These are phyloP conservation scores for Sebastes fasciatus DNA, from an alignment of 2,113 vertebrate genomes.

Conservation along the genomic window DNA sequence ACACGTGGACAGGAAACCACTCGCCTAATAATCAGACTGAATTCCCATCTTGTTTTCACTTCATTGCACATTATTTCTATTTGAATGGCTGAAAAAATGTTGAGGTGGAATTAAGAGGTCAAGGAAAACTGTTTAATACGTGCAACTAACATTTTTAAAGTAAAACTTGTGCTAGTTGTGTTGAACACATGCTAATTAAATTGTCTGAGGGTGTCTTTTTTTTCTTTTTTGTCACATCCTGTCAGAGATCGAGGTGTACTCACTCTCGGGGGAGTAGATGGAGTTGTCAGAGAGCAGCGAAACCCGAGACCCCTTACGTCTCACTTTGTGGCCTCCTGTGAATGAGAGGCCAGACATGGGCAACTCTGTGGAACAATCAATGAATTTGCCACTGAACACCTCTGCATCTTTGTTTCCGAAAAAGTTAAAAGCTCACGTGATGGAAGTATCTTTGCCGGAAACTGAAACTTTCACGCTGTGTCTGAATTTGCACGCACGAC, in stretches of 20 bases:
- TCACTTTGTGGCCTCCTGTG: neutral
- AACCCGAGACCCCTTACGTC: neutral
- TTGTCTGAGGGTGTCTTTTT: neutral
- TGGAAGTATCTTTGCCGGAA: neutral
- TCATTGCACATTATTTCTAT: neutral
- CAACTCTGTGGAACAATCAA: neutral
- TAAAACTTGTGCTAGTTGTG: neutral
- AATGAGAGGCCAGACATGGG: neutral
- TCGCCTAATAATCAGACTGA: neutral
- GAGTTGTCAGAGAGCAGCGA: neutral
- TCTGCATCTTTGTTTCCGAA: neutral
- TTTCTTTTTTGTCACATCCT: constrained; percentile 27
- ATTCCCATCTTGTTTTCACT: neutral
- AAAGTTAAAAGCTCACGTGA: neutral
- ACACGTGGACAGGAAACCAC: neutral
- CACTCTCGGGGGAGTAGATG: neutral
- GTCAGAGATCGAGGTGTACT: neutral
- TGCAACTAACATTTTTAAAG: neutral
- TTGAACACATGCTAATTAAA: neutral
- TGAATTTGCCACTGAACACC: neutral
- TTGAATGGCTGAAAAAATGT: neutral
- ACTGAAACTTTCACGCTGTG: neutral
- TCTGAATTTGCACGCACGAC: neutral
- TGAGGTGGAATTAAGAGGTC: neutral
- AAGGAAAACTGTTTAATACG: neutral